These are phyloP conservation scores for Eupelmus urozonus DNA, from an alignment of 2,888 invertebrate genomes.

Conservation along the genomic window DNA sequence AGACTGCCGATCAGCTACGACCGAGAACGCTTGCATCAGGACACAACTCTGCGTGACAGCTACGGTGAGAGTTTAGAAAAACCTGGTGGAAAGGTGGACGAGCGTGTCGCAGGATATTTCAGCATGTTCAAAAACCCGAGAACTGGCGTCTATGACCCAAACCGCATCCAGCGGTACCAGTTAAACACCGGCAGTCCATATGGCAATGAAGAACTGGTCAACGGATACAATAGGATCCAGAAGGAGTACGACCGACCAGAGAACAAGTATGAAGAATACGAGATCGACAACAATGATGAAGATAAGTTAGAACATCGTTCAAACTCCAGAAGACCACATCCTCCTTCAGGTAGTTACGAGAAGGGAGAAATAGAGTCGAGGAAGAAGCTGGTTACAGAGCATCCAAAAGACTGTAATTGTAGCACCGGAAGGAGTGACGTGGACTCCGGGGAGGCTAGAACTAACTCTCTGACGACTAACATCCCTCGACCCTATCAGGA, in stretches of 20 bases:
- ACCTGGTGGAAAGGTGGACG: conserved; percentile 66
- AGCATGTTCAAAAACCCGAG: conserved; percentile 67
- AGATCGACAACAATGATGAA: conserved; percentile 55
- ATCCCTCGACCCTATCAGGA: too few species aligned
- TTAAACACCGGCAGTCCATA: conserved; percentile 9
- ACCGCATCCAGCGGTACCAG: conserved; percentile 52
- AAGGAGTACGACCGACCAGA: conserved; percentile 54
- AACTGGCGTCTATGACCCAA: conserved; percentile 62
- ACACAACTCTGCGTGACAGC: conserved; percentile 68
- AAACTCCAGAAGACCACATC: too few species aligned
- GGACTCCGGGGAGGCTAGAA: conserved; percentile 18
- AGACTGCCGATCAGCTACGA: conserved; percentile 42
- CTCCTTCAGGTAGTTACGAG: conserved; percentile 16
- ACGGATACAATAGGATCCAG: conserved; percentile 43
- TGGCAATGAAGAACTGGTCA: conserved; percentile 28
- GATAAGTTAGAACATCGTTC: conserved; percentile 24
- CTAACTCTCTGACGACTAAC: not conserved
- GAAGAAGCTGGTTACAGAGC: not conserved
- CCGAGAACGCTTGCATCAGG: conserved; percentile 43
- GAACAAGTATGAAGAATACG: conserved; percentile 72
- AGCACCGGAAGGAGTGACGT: not conserved
- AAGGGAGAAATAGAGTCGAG: conserved; percentile 25
- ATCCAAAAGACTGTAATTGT: conserved; percentile 39
- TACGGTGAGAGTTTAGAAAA: conserved; percentile 72
- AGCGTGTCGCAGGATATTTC: conserved; percentile 70